phyloP scores from a whole-genome alignment of 2,113 vertebrate species.

The Chauna torquata region DNA sequence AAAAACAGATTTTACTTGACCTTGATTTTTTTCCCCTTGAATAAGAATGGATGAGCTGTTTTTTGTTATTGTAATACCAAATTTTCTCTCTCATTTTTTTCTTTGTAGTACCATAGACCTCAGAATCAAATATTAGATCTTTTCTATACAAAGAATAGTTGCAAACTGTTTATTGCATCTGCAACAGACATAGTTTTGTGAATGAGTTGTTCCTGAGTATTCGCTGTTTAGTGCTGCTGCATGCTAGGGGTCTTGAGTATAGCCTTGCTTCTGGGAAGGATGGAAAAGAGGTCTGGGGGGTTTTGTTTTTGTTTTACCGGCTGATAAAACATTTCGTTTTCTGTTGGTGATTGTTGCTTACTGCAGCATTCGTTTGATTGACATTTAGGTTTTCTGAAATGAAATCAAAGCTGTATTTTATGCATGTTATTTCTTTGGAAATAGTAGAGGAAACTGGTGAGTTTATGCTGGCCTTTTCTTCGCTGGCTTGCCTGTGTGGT shows the following conservation, averaged over 20 bases:
- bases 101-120: background rate
- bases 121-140: background rate
- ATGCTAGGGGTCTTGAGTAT: background rate
- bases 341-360: background rate
- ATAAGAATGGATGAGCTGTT: background rate
- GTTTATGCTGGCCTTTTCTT: background rate
- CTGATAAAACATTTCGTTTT: background rate
- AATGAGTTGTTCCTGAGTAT: background rate
- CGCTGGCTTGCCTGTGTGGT: background rate
- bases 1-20: background rate
- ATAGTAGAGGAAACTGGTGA: background rate
- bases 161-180: background rate
- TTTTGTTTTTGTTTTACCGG: background rate
- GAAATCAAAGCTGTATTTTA: background rate
- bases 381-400: background rate
- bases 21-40: background rate
- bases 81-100: background rate
- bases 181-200: background rate
- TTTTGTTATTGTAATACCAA: background rate
- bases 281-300: background rate
- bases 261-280: background rate
- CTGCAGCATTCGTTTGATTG: background rate
- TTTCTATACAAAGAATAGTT: rapidly evolving
- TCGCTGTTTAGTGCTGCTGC: background rate
- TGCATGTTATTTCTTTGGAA: background rate